Percentiles rank a stretch among this genome's conserved stretches.
phyloP scores from a whole-genome alignment of 2,888 invertebrate species.

The Steromphala cineraria region DNA sequence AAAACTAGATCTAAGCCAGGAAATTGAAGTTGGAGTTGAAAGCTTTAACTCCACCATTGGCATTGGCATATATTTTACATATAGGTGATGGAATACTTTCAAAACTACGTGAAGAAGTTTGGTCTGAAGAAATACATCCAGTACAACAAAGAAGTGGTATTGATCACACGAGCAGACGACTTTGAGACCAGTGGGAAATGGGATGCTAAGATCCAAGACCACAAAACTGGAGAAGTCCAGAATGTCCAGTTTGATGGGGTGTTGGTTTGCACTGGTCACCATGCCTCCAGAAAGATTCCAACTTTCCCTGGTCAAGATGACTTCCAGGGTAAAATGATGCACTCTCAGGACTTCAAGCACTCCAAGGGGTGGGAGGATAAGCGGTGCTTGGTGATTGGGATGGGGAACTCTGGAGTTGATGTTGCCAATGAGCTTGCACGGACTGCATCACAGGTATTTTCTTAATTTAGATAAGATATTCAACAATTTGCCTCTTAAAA shows the following conservation, averaged over 20 bases:
- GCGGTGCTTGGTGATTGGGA: slow-evolving; percentile 75
- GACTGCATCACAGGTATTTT: slow-evolving; percentile 37
- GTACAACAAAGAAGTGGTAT: slow-evolving; percentile 59
- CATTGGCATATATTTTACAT: background rate
- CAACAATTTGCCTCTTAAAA: too few species aligned
- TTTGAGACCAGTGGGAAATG: slow-evolving; percentile 68
- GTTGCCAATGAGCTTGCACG: slow-evolving; percentile 73
- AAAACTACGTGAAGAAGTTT: slow-evolving; percentile 47
- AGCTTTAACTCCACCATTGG: too few species aligned
- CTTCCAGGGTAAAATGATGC: slow-evolving; percentile 55
- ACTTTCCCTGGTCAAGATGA: slow-evolving; percentile 52
- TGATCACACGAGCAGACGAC: slow-evolving; percentile 49
- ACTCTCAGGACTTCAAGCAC: slow-evolving; percentile 57
- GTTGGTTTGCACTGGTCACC: slow-evolving; percentile 70
- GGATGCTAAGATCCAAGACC: slow-evolving; percentile 61
- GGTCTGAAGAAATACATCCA: slow-evolving; percentile 60
- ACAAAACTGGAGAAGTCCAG: slow-evolving; percentile 46
- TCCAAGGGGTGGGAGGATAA: slow-evolving; percentile 51
- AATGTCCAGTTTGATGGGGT: slow-evolving; percentile 65
- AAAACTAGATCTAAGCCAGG: too few species aligned
- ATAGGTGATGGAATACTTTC: slow-evolving; percentile 68
- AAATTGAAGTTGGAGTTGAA: too few species aligned
- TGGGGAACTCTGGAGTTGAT: slow-evolving; percentile 76
- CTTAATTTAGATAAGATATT: background rate
- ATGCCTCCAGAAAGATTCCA: slow-evolving; percentile 55